A percentile compares a stretch with the other conserved stretches of the same genome.
Evolutionary conservation across 2,888 invertebrate genomes (phyloP).

Genomic region (Dicranocentrus wangi): DNA sequence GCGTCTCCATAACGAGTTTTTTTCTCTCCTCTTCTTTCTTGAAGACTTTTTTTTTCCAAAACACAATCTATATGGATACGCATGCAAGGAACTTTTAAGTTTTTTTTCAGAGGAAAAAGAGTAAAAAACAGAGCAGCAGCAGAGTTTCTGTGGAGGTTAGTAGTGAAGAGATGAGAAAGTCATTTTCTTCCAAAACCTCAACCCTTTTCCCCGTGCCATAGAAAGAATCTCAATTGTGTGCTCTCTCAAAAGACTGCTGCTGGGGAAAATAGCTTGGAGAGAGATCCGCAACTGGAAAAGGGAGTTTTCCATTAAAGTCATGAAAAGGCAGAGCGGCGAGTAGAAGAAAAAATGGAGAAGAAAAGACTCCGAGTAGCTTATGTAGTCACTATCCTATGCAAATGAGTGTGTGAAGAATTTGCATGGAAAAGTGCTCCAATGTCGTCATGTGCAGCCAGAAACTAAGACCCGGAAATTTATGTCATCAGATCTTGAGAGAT

Average conservation of each 20-base stretch:
- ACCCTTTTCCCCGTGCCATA: slow-evolving; percentile 11
- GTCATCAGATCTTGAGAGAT: slow-evolving; percentile 73
- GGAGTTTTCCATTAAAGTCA: slow-evolving; percentile 43
- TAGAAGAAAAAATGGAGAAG: slow-evolving; percentile 32
- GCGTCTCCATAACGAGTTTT: slow-evolving; percentile 2
- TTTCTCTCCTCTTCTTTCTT: neutral
- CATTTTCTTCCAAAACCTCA: slow-evolving; percentile 43
- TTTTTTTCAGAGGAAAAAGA: neutral
- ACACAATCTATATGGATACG: neutral
- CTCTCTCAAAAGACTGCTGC: too few relatives aligned
- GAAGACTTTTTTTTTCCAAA: neutral
- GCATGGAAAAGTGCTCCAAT: slow-evolving; percentile 73
- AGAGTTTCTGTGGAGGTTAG: slow-evolving; percentile 4
- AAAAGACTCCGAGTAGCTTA: slow-evolving; percentile 65
- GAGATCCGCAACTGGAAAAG: slow-evolving; percentile 55
- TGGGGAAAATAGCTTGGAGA: too few relatives aligned
- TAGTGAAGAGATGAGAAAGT: slow-evolving; percentile 27
- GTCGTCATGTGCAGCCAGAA: slow-evolving; percentile 73
- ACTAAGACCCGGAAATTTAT: slow-evolving; percentile 73
- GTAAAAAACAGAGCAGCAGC: neutral
- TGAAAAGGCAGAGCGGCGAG: slow-evolving; percentile 27
- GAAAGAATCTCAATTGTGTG: too few relatives aligned
- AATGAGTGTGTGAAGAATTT: slow-evolving; percentile 73
- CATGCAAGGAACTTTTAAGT: neutral
- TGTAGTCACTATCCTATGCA: slow-evolving; percentile 72